Conservation (phyloP, 2,888 invertebrate species). For the Callyntrura guangdongensis region DNA sequence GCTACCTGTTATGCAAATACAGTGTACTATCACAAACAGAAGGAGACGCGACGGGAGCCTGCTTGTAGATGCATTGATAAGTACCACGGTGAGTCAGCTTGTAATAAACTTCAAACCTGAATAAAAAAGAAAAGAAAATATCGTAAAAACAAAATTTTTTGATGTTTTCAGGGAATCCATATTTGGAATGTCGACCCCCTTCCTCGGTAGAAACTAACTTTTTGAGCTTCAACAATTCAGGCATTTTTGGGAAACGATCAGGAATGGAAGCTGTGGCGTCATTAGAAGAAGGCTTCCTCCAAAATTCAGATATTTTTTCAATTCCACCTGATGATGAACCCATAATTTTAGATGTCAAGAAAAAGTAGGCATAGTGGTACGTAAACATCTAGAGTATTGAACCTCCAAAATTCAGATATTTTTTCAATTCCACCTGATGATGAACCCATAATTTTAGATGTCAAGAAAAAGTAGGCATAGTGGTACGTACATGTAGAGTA, state of each 20-base stretch:
- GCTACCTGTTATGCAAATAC: constrained; percentile 77
- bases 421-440: constrained; percentile 46
- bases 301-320: constrained; percentile 68
- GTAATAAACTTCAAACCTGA: background rate
- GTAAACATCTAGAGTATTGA: too few relatives aligned
- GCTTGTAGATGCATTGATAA: constrained; percentile 75
- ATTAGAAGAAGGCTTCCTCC: constrained; percentile 67
- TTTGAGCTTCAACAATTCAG: constrained; percentile 72
- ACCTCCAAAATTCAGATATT: constrained; percentile 64
- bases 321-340: constrained; percentile 36
- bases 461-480: constrained; percentile 50
- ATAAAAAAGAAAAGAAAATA: background rate
- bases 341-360: constrained; percentile 63
- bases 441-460: constrained; percentile 68
- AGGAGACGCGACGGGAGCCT: constrained; percentile 71
- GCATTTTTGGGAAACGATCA: constrained; percentile 47
- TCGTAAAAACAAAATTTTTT: background rate
- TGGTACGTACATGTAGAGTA: too few relatives aligned
- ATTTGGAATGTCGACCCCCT: constrained; percentile 71
- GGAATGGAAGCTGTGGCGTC: constrained; percentile 30
- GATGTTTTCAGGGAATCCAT: constrained; percentile 71
- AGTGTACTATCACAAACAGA: constrained; percentile 71
- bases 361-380: constrained; percentile 37
- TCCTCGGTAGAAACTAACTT: constrained; percentile 61
- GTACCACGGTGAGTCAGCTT: constrained; percentile 51